Conservation (phyloP, 2,888 invertebrate species). For the Rapana venosa region DNA sequence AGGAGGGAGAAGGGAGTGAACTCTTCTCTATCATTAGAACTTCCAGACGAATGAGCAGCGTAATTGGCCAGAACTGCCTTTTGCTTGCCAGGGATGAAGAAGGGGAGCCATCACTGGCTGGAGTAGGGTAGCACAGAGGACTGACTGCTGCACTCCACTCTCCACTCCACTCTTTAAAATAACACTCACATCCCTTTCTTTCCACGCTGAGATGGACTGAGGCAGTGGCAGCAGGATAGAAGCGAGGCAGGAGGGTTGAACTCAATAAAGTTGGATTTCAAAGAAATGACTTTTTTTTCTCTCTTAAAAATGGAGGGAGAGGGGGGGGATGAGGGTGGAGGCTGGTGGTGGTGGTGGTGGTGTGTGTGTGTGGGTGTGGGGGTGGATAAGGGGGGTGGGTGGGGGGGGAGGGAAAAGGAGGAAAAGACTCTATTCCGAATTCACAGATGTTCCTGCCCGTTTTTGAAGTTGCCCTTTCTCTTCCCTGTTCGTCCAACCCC, state of each 20-base stretch:
- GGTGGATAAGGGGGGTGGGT: neutral
- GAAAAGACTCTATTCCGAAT: neutral
- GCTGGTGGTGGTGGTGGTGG: neutral
- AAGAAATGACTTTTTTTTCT: too few relatives aligned
- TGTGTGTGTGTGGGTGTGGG: neutral
- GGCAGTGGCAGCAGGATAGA: too few relatives aligned
- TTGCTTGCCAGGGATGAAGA: neutral
- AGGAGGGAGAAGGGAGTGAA: neutral
- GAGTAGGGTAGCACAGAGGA: neutral
- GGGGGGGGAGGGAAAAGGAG: neutral
- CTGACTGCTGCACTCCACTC: too few relatives aligned
- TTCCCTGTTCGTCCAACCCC: neutral
- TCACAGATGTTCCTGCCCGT: neutral
- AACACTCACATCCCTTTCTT: neutral
- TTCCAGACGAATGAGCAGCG: slow-evolving; percentile 15
- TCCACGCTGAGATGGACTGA: neutral
- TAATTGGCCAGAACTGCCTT: slow-evolving; percentile 3
- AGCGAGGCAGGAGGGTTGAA: too few relatives aligned
- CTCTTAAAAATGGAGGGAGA: neutral
- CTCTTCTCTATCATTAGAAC: slow-evolving; percentile 32
- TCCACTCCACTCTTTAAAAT: neutral
- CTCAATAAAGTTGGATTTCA: too few relatives aligned
- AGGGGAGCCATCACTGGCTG: neutral
- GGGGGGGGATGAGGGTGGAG: neutral
- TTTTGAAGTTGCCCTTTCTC: neutral